Conservation (phyloP, 1,140 invertebrate species). For the Sycobia sp. region DNA sequence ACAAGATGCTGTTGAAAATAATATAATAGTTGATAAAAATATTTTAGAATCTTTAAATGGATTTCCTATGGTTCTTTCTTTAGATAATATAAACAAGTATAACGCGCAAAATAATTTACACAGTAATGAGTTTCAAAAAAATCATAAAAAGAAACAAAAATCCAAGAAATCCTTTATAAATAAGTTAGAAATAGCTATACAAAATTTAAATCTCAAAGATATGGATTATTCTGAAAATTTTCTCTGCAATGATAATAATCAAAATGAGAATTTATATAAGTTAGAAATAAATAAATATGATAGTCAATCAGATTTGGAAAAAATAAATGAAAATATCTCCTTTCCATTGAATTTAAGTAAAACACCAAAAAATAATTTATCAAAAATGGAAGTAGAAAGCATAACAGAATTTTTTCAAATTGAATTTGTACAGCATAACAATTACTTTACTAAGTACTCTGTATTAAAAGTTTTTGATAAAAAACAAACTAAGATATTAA, state of each 20-base stretch:
- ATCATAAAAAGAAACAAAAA: slow-evolving; percentile 17
- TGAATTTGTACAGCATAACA: slow-evolving; percentile 13
- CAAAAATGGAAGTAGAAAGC: slow-evolving; percentile 19
- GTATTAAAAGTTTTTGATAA: background rate
- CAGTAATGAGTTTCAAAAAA: background rate
- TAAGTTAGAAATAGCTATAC: background rate
- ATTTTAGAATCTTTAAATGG: slow-evolving; percentile 32
- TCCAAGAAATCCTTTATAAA: background rate
- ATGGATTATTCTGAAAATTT: background rate
- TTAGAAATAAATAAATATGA: slow-evolving; percentile 32
- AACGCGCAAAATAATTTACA: background rate
- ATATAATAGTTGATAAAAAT: slow-evolving; percentile 14
- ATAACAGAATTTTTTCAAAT: slow-evolving; percentile 31
- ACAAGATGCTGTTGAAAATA: background rate
- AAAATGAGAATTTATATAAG: slow-evolving; percentile 18
- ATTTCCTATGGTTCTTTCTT: background rate
- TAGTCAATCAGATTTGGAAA: slow-evolving; percentile 37
- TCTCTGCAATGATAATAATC: background rate
- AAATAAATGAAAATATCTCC: slow-evolving; percentile 37
- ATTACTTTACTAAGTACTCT: background rate
- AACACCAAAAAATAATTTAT: slow-evolving; percentile 29
- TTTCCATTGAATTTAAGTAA: slow-evolving; percentile 42
- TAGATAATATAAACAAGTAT: background rate
- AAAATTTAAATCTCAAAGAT: background rate
- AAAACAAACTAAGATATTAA: background rate